A percentile compares a stretch with the other conserved stretches of the same genome.
Conservation (phyloP, 2,888 invertebrate genomes). For the Leptinotarsa haldemani region DNA sequence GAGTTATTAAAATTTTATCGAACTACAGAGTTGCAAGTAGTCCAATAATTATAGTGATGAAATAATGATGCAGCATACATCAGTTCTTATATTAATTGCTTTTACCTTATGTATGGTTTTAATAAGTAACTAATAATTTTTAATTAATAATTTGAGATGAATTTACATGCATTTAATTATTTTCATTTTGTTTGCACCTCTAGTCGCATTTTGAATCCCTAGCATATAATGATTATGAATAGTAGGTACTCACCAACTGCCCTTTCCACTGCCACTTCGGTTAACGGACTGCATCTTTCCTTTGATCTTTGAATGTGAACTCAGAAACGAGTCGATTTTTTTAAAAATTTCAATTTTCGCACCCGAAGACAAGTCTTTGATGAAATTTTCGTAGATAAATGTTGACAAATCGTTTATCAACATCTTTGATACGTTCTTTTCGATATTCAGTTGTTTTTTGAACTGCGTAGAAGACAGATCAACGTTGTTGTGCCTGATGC, state of each 20-base stretch:
- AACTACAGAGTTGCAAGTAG: too few relatives aligned
- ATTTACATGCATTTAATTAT: too few relatives aligned
- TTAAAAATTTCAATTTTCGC: slow-evolving; percentile 26
- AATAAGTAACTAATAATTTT: too few relatives aligned
- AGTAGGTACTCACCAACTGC: slow-evolving; percentile 25
- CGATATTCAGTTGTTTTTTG: slow-evolving; percentile 19
- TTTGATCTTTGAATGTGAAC: slow-evolving; percentile 12
- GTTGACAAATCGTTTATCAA: slow-evolving; percentile 39
- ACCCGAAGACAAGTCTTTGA: slow-evolving; percentile 20
- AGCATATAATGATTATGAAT: background rate
- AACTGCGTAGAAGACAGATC: slow-evolving; percentile 27
- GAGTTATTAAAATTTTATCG: too few relatives aligned
- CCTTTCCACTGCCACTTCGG: slow-evolving; percentile 4
- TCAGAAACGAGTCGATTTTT: slow-evolving; percentile 26
- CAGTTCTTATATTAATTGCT: too few relatives aligned
- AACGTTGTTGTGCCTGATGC: slow-evolving; percentile 14
- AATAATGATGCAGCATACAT: too few relatives aligned
- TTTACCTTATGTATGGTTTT: too few relatives aligned
- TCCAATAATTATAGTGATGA: too few relatives aligned
- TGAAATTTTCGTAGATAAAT: slow-evolving; percentile 40
- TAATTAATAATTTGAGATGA: too few relatives aligned
- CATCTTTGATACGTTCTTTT: slow-evolving; percentile 27
- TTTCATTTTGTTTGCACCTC: too few relatives aligned
- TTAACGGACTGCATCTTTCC: slow-evolving; percentile 1
- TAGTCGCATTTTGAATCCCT: background rate